Evolutionary conservation across 2,113 vertebrate genomes (phyloP), one percentile per base, ranked within the genome.

Genomic region (Hippocampus zosterae): DNA sequence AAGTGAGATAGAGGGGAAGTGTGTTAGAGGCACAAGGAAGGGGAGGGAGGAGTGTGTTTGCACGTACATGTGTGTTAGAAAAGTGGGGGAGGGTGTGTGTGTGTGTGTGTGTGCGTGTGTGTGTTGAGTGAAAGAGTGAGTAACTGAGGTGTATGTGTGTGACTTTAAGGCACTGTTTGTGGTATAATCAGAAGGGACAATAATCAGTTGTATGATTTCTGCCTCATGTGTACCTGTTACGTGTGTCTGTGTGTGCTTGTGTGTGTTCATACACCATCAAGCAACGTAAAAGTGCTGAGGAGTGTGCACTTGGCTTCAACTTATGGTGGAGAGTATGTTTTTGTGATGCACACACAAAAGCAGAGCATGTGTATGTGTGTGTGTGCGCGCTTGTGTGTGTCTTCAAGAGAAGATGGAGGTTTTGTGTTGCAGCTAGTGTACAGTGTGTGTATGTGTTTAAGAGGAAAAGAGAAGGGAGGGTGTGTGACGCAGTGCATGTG

Each of bases 401-500:
- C 52, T 77, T 23, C 67, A 44, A 75, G 63, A 72, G 71, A 69
- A 57, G 73, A 68, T 78, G 74, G 82, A 84, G 84, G 74, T 82
- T 83, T 85, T 82, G 83, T 88, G 79, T 82, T 84, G 66, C 72
- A 74, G 76, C 65, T 74, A 77, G 76, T 67, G 69, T 40, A 71
- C 67, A 73, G 19, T 84, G 40, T 85, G 81, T 82, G 81, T 83
- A 71, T 81, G 79, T 68, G 77, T 60, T 61, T 82, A 70, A 78
- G 75, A 77, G 84, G 74, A 72, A 79, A 74, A 78, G 75, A 81
- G 79, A 81, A 79, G 78, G 81, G 83, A 77, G 78, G 74, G 87
- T 72, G 81, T 81, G 77, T 82, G 83, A 81, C 72, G 76, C 78
- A 50, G 73, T 69, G 77, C 64, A 74, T 73, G 74, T 74, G 74